Evolutionary conservation across 2,113 vertebrate species (phyloP), one percentile per base, ranked within the genome.

Genomic region (Siphamia tubifer): DNA sequence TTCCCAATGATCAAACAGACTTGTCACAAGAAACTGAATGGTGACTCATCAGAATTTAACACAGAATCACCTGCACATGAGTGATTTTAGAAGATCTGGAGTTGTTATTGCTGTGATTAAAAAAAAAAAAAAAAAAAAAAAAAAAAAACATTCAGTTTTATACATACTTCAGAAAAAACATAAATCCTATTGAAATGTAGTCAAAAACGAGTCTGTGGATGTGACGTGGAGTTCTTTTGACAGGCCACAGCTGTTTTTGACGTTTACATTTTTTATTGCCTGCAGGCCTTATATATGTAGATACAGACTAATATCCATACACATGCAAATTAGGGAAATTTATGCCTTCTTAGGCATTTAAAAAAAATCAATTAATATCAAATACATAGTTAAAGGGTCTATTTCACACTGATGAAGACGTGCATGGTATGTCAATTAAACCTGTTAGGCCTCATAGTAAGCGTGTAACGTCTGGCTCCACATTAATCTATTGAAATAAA

Each of bases 321-420:
- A 77, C 40, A 77, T 79, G 74, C 74, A 81, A 84, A 85, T 87
- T 54, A 72, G 34, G 42, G 13, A 24, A 19, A 69, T 73, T 32
- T 74, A 81, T 73, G 70, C 61, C 34, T 74, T 47, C 5, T 89
- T 81, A 72, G 16, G 45, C 68, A 57, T 87, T 74, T 72, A 15
- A 30, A 53, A 53, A 57, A 74, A 84, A 87, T 86, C 79, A 86
- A 81, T 86, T 87, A 81, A 82, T 86, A 51, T 72, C 47, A 82
- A 89, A 87, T 85, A 68, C 67, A 48, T 80, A 68, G 73, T 83
- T 81, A 78, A 75, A 68, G 60, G 62, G 45, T 68, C 61, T 74
- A 66, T 79, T 81, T 86, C 61, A 68, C 77, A 81, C 68, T 74
- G 82, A 87, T 80, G 61, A 85, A 84, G 76, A 73, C 71, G 77